Evolutionary conservation across 2,888 invertebrate species (phyloP).

Genomic region (Diplazon laetatorius): DNA sequence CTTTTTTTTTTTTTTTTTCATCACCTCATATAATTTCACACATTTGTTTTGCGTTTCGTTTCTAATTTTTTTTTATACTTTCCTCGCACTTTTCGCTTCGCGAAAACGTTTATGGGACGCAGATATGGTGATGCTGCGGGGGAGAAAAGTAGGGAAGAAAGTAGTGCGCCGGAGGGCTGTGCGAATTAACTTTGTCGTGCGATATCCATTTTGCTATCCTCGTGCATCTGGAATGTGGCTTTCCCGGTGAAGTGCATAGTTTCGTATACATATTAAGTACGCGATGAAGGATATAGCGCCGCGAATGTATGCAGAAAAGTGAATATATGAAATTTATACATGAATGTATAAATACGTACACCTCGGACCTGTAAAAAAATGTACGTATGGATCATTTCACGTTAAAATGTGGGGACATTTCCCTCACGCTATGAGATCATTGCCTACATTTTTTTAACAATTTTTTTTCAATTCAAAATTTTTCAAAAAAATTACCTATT

Average conservation of each 20-base stretch:
- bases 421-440: background rate
- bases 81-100: conserved; percentile 25
- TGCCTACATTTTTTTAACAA: too few relatives aligned
- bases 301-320: conserved; percentile 3
- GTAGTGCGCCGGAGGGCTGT: conserved; percentile 23
- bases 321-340: conserved; percentile 15
- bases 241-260: conserved; percentile 7
- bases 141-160: conserved; percentile 13
- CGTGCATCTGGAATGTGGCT: conserved; percentile 23
- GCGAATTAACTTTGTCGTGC: conserved; percentile 41
- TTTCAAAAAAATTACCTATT: too few relatives aligned
- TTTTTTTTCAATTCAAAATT: too few relatives aligned
- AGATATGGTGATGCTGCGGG: background rate
- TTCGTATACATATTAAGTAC: conserved; percentile 34
- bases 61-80: conserved; percentile 13
- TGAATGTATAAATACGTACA: background rate
- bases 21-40: background rate
- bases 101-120: conserved; percentile 41
- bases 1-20: background rate
- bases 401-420: background rate
- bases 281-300: background rate
- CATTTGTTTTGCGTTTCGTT: conserved; percentile 10
- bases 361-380: background rate
- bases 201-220: conserved; percentile 24
- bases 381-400: background rate